Percentiles rank a stretch among this genome's conserved stretches.
These are phyloP conservation scores for Drosophila teissieri DNA, from an alignment of 1,140 invertebrate species.

Conservation along the genomic window DNA sequence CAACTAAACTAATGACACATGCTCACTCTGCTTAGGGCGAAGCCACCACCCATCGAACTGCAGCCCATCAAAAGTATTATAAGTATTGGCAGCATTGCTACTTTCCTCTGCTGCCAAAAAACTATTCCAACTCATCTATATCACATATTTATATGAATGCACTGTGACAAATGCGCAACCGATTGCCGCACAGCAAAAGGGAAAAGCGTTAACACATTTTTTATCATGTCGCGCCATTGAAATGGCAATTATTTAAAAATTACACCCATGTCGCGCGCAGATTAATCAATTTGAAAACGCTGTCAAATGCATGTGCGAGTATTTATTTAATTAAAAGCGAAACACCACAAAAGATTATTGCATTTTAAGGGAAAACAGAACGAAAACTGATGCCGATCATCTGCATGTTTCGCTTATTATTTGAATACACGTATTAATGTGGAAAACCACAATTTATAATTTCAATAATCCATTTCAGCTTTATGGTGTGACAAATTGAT, in stretches of 20 bases:
- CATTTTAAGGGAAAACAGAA: background rate
- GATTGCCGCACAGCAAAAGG: background rate
- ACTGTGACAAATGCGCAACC: background rate
- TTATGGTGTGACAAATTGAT: conserved; percentile 27
- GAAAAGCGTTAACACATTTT: background rate
- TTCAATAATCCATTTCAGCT: conserved; percentile 12
- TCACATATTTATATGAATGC: too few species aligned
- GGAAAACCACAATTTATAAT: background rate
- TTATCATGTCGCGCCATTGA: background rate
- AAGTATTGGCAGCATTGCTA: too few species aligned
- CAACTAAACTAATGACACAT: too few species aligned
- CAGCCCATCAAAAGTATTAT: too few species aligned
- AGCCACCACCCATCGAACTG: too few species aligned
- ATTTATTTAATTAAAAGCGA: background rate
- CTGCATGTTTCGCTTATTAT: background rate
- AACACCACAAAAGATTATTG: background rate
- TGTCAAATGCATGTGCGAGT: background rate
- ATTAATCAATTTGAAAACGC: background rate
- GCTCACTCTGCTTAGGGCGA: too few species aligned
- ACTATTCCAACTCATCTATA: too few species aligned
- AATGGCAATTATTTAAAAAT: background rate
- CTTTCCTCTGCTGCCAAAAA: too few species aligned
- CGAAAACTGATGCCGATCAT: background rate
- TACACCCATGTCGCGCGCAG: background rate
- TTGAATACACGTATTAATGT: background rate